Base-by-base conservation (phyloP, 2,888 invertebrate genomes). In the Brachyopa scutellaris region DNA sequence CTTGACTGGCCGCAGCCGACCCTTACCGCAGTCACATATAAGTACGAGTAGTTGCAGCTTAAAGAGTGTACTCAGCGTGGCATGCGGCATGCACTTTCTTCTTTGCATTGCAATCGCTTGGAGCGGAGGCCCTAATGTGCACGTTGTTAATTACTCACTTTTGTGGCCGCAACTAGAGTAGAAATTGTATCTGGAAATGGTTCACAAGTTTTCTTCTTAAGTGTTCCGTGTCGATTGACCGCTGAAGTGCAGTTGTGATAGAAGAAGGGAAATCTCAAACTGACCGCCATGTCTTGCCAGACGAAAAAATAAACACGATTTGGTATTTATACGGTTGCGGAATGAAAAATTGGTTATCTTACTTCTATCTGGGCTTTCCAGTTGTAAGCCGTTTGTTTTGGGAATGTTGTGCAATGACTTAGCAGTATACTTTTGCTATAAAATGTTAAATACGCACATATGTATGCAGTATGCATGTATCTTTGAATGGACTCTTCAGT, bases 61-160 rank as follows among this genome's bases (percentile, higher is more conserved):
- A 33, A 23, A 59, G 47, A 11, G 53, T 62, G 62, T 9, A 64
- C 55, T 38, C 19, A 21, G 7, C 49, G 49, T 13, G 31, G 13
- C 19, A 47, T 36, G 59, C 29, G 42, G 61, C 21, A 53, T 73
- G 45, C 29, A 67, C 66, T 79, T 67, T 77, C 76, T 47, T 69
- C 53, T 29, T 55, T 53, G 29, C 19, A n/a, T 55, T 53, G 29
- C 19, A n/a, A 3, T 9, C 36, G 45, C 53, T 9, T 19, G 6
- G 4, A 55, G 26, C 42, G 17, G 36, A 40, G 51, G 61, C 53
- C 79, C 53, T 53, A 62, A 70, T 62, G 45, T n/a, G n/a, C n/a
- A n/a, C 36, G 33, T 49, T 70, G 62, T 61, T 74, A 80, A 76
- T 80, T 69, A 80, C 55, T 62, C 36, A 80, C 74, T 64, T 55